These are phyloP conservation scores for Aelia acuminata DNA, from an alignment of 2,888 invertebrate genomes.

Conservation along the genomic window DNA sequence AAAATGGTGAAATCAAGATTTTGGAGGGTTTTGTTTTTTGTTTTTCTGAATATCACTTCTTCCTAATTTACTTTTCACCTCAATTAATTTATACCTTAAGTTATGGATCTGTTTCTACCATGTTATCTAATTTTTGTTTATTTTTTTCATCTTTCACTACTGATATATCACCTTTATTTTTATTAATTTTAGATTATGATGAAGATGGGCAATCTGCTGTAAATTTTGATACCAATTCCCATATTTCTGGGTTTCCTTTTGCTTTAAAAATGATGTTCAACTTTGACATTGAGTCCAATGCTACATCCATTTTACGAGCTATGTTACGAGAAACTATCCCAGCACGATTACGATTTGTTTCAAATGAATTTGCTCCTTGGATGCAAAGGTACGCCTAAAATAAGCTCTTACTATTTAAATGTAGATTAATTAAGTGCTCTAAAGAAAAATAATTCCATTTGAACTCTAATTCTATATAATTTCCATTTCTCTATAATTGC, in stretches of 20 bases:
- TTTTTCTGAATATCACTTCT: too few species aligned
- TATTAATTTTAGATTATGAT: conserved; percentile 20
- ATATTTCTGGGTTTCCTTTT: conserved; percentile 73
- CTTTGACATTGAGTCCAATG: conserved; percentile 87
- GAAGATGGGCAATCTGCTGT: background rate
- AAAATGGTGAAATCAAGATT: too few species aligned
- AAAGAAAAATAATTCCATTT: too few species aligned
- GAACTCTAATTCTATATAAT: too few species aligned
- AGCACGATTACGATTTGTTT: conserved; percentile 72
- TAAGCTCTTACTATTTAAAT: background rate
- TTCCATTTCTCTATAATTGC: too few species aligned
- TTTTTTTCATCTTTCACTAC: background rate
- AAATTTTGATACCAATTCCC: conserved; percentile 40
- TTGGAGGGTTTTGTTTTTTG: too few species aligned
- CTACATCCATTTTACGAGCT: conserved; percentile 80
- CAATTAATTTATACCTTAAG: too few species aligned
- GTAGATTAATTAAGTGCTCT: background rate
- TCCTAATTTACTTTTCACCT: too few species aligned
- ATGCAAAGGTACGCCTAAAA: conserved; percentile 71
- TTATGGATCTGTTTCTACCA: background rate
- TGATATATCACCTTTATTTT: background rate
- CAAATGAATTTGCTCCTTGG: conserved; percentile 73
- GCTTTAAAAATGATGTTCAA: conserved; percentile 95
- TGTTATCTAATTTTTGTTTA: background rate
- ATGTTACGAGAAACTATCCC: conserved; percentile 90